Conservation (phyloP, 2,888 invertebrate species). For the Abrostola triplasia region DNA sequence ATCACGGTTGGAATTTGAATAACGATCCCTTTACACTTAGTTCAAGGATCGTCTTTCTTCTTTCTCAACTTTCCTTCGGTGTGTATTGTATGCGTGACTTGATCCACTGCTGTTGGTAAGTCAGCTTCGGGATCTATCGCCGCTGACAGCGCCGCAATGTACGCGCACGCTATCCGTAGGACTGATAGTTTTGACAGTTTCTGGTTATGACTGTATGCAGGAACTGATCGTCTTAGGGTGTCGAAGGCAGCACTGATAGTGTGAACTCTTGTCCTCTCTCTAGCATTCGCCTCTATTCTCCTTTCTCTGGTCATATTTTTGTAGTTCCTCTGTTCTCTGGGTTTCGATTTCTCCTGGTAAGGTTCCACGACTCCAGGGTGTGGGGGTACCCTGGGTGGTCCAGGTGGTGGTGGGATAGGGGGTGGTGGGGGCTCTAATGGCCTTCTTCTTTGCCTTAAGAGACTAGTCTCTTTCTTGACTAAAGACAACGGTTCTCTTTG, state of each 20-base stretch:
- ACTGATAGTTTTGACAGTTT: constrained; percentile 98
- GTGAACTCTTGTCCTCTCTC: constrained; percentile 97
- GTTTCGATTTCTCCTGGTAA: constrained; percentile 71
- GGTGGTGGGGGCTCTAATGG: constrained; percentile 75
- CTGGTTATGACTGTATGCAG: constrained; percentile 97
- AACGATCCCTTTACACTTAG: constrained; percentile 23
- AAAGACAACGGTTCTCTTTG: constrained; percentile 91
- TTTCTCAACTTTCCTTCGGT: constrained; percentile 96
- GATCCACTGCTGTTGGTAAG: constrained; percentile 93
- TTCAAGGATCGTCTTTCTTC: constrained; percentile 92
- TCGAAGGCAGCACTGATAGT: constrained; percentile 99
- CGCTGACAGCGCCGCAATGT: constrained; percentile 95
- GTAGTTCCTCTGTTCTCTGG: constrained; percentile 94
- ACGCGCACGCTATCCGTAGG: constrained; percentile 96
- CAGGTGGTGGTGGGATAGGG: constrained; percentile 70
- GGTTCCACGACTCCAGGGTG: constrained; percentile 84
- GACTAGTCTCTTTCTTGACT: constrained; percentile 84
- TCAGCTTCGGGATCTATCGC: constrained; percentile 91
- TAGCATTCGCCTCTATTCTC: constrained; percentile 97
- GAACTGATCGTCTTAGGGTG: constrained; percentile 94
- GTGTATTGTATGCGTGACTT: constrained; percentile 97
- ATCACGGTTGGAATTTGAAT: constrained; percentile 38
- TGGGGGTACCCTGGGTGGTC: constrained; percentile 82
- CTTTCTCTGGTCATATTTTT: constrained; percentile 98
- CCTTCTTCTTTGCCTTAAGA: constrained; percentile 75